Conservation (phyloP, 2,797 vertebrate genomes). For the Microctenopoma lineatum region DNA sequence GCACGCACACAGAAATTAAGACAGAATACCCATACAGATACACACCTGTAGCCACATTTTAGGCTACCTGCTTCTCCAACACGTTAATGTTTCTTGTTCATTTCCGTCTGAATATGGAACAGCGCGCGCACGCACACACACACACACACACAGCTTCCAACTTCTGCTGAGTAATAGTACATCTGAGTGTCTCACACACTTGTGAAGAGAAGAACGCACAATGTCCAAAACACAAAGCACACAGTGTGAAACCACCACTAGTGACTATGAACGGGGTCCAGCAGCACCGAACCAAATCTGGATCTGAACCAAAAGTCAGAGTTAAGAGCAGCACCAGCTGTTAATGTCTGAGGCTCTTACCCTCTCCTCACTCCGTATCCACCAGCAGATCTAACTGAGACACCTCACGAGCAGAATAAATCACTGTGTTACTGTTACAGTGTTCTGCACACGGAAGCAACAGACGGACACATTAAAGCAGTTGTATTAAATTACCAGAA, state of each 20-base stretch:
- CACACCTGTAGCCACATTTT: slow-evolving; percentile 19
- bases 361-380: slow-evolving; percentile 8
- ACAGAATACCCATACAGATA: too few relatives aligned
- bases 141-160: not conserved
- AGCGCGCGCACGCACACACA: not conserved
- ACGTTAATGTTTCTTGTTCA: slow-evolving; percentile 1
- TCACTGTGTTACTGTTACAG: slow-evolving; percentile 23
- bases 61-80: slow-evolving; percentile 19
- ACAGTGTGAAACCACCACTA: too few relatives aligned
- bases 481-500: slow-evolving; percentile 40
- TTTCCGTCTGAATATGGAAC: not conserved
- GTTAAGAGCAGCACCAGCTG: too few relatives aligned
- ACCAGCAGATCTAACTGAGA: slow-evolving; percentile 43
- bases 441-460: slow-evolving; percentile 6
- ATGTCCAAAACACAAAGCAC: not conserved
- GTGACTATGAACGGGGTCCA: too few relatives aligned
- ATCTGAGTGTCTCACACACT: slow-evolving; percentile 1
- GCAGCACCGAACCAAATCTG: too few relatives aligned
- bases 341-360: too few relatives aligned
- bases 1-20: too few relatives aligned
- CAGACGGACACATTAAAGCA: slow-evolving; percentile 33
- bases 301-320: too few relatives aligned
- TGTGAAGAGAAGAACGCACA: not conserved
- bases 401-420: slow-evolving; percentile 23
- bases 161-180: not conserved